Evolutionary conservation across 2,888 invertebrate species (phyloP).

Genomic region (Bellardia pandia): DNA sequence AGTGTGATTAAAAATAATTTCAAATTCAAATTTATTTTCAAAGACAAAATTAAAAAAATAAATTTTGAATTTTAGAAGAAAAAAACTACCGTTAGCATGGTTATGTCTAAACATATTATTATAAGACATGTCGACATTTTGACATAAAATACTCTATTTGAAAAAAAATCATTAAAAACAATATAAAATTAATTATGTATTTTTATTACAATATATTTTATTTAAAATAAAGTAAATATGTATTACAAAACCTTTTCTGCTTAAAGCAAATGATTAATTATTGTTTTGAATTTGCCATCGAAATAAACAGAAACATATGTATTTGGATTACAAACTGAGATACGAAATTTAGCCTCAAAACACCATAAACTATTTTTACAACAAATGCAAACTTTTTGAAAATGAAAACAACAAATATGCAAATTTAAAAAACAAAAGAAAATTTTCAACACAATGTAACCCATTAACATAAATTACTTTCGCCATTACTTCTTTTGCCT

Average conservation of each 20-base stretch:
- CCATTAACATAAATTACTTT: slow-evolving; percentile 65
- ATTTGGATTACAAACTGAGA: not conserved
- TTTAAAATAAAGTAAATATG: not conserved
- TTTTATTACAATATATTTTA: not conserved
- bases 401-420: slow-evolving; percentile 41
- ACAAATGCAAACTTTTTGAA: slow-evolving; percentile 21
- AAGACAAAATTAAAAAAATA: too few relatives aligned
- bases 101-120: too few relatives aligned
- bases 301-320: slow-evolving; percentile 6
- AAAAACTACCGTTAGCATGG: too few relatives aligned
- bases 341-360: slow-evolving; percentile 20
- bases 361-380: slow-evolving; percentile 1
- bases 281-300: not conserved
- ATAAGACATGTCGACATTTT: not conserved
- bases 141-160: not conserved
- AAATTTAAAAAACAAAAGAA: slow-evolving; percentile 30
- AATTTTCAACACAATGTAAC: slow-evolving; percentile 29
- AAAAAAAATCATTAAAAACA: not conserved
- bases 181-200: not conserved
- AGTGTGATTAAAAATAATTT: too few relatives aligned
- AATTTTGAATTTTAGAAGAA: too few relatives aligned
- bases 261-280: not conserved
- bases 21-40: too few relatives aligned
- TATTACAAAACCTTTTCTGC: not conserved
- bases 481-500: slow-evolving; percentile 40